A percentile compares a stretch with the other conserved stretches of the same genome.
Evolutionary conservation across 2,888 invertebrate species (phyloP).

Genomic region (Agonum fuliginosum): DNA sequence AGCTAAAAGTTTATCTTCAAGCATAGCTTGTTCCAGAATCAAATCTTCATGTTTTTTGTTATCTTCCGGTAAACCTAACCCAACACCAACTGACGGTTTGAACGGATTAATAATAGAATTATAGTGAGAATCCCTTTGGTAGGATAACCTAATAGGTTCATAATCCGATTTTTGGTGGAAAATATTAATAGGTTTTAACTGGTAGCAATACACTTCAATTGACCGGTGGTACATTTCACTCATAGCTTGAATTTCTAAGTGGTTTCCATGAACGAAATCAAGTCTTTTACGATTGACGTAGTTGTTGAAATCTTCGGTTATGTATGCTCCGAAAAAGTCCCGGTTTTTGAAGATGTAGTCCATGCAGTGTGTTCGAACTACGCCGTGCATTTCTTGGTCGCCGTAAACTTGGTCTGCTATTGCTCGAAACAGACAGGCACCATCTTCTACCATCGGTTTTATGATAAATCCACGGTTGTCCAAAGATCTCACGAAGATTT

Average conservation of each 20-base stretch:
- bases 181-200: conserved; percentile 89
- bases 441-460: conserved; percentile 90
- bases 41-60: conserved; percentile 88
- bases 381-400: conserved; percentile 90
- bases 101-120: conserved; percentile 92
- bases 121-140: conserved; percentile 90
- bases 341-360: conserved; percentile 92
- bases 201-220: conserved; percentile 89
- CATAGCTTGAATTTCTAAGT: conserved; percentile 93
- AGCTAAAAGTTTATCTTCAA: conserved; percentile 90
- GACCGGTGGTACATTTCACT: conserved; percentile 92
- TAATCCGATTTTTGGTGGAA: conserved; percentile 80
- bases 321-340: conserved; percentile 90
- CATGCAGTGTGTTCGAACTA: conserved; percentile 89
- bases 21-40: conserved; percentile 90
- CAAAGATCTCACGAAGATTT: neutral
- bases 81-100: conserved; percentile 87
- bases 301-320: conserved; percentile 90
- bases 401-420: conserved; percentile 93
- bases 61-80: conserved; percentile 87
- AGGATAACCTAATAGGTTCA: conserved; percentile 88
- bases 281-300: conserved; percentile 88
- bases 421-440: conserved; percentile 90
- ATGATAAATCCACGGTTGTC: conserved; percentile 75
- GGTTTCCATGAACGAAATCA: conserved; percentile 90